phyloP scores from a whole-genome alignment of 2,797 vertebrate species.

The Lophura swinhoii region DNA sequence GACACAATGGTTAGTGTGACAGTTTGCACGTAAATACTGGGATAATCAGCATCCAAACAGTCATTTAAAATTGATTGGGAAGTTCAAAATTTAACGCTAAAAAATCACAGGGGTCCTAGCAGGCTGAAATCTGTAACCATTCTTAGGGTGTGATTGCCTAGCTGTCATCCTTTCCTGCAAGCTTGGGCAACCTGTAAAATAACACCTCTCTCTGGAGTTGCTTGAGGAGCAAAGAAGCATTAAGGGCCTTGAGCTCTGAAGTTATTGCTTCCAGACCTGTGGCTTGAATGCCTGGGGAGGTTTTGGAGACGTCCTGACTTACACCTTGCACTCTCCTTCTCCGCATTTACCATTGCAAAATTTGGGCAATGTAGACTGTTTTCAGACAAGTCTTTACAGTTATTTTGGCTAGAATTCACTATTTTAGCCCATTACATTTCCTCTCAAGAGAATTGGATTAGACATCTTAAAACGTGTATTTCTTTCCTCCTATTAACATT shows the following conservation, averaged over 20 bases:
- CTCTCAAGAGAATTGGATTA: background rate
- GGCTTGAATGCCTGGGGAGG: background rate
- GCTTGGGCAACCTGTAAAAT: slow-evolving; percentile 6
- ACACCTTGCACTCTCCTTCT: background rate
- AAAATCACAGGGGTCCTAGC: background rate
- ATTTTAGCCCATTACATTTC: background rate
- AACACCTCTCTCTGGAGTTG: background rate
- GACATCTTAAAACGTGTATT: background rate
- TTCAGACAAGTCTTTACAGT: background rate
- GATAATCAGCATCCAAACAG: background rate
- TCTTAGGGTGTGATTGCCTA: slow-evolving; percentile 2
- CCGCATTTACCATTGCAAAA: background rate
- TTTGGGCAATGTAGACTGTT: background rate
- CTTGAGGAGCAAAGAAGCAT: background rate
- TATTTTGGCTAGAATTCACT: background rate
- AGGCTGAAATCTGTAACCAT: background rate
- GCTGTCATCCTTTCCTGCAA: background rate
- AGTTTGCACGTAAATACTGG: background rate
- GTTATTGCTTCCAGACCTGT: background rate
- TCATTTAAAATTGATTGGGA: background rate
- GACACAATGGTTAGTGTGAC: accelerated
- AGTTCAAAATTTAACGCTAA: background rate
- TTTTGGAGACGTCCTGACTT: background rate
- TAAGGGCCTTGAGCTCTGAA: slow-evolving; percentile 32
- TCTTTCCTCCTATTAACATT: background rate